phyloP scores from a whole-genome alignment of 92 coral and sea anemone genomes.

The Epizoanthus stellaris region DNA sequence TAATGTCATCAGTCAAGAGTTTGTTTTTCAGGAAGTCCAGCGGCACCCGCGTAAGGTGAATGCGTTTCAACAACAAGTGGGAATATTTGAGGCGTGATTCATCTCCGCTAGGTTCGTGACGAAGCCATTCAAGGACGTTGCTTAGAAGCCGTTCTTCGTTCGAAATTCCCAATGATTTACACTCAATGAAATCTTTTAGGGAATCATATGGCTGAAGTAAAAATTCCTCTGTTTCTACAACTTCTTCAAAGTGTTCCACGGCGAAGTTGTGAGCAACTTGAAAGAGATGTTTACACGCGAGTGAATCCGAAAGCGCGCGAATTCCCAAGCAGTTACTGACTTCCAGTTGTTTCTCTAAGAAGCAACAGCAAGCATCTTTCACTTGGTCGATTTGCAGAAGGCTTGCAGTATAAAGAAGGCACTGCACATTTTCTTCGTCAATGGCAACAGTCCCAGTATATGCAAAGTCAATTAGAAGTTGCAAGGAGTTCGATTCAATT shows the following conservation, averaged over 20 bases:
- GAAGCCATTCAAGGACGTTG: slow-evolving; percentile 69
- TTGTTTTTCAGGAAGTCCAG: slow-evolving; percentile 43
- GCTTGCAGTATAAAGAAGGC: slow-evolving; percentile 68
- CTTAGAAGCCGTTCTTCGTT: slow-evolving; percentile 63
- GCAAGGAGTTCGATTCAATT: slow-evolving; percentile 64
- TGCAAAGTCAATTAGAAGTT: slow-evolving; percentile 60
- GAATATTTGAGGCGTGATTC: slow-evolving; percentile 50
- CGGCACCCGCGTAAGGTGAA: slow-evolving; percentile 52
- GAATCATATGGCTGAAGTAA: slow-evolving; percentile 77
- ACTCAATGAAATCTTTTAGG: slow-evolving; percentile 52
- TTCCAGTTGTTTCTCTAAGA: slow-evolving; percentile 57
- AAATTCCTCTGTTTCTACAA: slow-evolving; percentile 78
- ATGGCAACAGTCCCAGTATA: slow-evolving; percentile 71
- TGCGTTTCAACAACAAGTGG: slow-evolving; percentile 53
- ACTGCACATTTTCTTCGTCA: slow-evolving; percentile 72
- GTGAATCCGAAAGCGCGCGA: slow-evolving; percentile 78
- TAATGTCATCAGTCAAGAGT: slow-evolving; percentile 50
- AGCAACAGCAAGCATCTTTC: slow-evolving; percentile 71
- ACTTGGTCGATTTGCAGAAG: slow-evolving; percentile 69
- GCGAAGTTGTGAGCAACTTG: slow-evolving; percentile 65
- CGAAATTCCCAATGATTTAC: slow-evolving; percentile 58
- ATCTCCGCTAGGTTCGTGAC: slow-evolving; percentile 29
- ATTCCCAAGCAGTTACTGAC: slow-evolving; percentile 81
- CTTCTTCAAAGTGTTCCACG: slow-evolving; percentile 66
- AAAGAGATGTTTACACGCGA: slow-evolving; percentile 74